Base-by-base conservation (phyloP, 2,797 vertebrate species). In the Coregonus sp. region DNA sequence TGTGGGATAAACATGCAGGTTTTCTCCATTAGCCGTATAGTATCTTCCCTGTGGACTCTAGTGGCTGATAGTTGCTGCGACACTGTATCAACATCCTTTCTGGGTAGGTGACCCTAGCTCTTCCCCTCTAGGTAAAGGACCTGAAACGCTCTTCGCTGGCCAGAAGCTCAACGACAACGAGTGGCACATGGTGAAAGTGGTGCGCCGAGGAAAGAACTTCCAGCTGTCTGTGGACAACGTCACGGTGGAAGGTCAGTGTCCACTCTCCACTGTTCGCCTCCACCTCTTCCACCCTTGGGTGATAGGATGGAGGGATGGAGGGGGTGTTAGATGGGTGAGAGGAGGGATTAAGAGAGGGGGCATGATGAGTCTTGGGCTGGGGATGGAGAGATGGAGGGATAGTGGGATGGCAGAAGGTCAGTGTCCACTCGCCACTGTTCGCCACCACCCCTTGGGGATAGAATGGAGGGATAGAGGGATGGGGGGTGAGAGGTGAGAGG, bases 131-230 rank as follows among this genome's bases (percentile, higher is more conserved):
- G 97, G 97, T 91, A 98, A 98, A 91, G 96, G 97, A 84, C 96
- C 97, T 0, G 96, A 98, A 92, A 96, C 94, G 0, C 92, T 97
- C 75, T 95, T 94, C 35, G 97, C 96, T 0, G 97, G 97, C 37
- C 96, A 98, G 91, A 97, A 97, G 81, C 94, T 98, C 79, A 97
- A 98, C 6, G 97, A 98, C 89, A 98, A 98, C 2, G 96, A 98
- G 86, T 99, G 97, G 97, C 97, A 99, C 93, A 92, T 94, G 0
- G 96, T 98, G 87, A 94, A 96, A 75, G 96, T 98, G 86, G 87
- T 95, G 35, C 94, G 97, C 12, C 88, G 97, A 51, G 97, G 97
- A 78, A 97, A 96, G 90, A 97, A 92, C 90, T 91, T 99, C 84
- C 97, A 97, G 93, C 96, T 99, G 63, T 96, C 95, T 0, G 97